Evolutionary conservation across 37 sponge, comb jelly and placozoan genomes (phyloP), one percentile per base, ranked within the genome.

Genomic region (Spongilla lacustris): DNA sequence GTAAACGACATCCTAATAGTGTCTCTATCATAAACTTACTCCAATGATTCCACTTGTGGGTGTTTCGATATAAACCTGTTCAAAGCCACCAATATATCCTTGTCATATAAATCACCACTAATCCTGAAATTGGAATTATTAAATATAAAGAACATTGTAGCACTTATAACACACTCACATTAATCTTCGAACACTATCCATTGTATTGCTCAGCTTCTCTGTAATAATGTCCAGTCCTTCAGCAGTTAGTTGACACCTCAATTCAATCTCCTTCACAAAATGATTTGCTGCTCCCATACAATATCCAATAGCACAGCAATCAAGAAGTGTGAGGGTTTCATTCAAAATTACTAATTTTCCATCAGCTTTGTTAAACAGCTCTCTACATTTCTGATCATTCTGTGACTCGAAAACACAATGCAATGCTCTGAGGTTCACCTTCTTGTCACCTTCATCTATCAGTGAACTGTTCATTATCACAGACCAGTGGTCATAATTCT

Each of bases 361-460:
- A 14, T 29, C 5, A 5, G 67, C 68, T 8, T 66, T 75, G 22
- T 35, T 22, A 17, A 88, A 48, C 8, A 88, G 35, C 0, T 88
- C 77, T 22, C 30, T 6, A 49, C 88, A 88, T 22, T 46, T 48
- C 67, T 36, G 34, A 23, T 2, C 28, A 14, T 19, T 41, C 75
- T 75, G 76, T n/a, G 88, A 75, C 36, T 88, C 88, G 67, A 88
- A 88, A n/a, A 77, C 82, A 88, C 88, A 88, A 29, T 73, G 82
- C 25, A 75, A 27, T 69, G 81, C 34, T 29, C 66, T 48, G 4
- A 88, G 77, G 66, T 6, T 46, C 4, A 46, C 46, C 46, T 46
- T 46, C 46, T 46, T 46, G 4, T 46, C 8, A 8, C 46, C 46
- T 10, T 46, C 0, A 13, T 34, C 74, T 13, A 5, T 13, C 28